These are phyloP conservation scores for Anthopleura sola DNA, from an alignment of 64 coral and sea anemone genomes.

Conservation along the genomic window DNA sequence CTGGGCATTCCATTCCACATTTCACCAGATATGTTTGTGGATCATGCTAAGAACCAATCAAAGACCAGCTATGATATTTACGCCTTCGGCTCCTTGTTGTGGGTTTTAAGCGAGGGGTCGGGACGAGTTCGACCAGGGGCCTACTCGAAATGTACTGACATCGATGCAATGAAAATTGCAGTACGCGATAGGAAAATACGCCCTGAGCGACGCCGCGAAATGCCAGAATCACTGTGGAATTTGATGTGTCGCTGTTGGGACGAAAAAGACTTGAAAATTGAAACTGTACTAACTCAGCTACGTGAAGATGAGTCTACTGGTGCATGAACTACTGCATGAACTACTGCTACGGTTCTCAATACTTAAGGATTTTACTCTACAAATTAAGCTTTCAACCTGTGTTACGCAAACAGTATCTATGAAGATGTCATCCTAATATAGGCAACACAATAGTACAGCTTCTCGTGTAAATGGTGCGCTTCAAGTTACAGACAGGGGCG, in stretches of 20 bases:
- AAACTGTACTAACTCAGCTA: not conserved
- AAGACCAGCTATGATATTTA: constrained; percentile 47
- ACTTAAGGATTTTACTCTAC: too few species aligned
- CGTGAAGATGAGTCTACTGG: not conserved
- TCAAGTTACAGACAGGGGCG: too few species aligned
- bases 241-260: constrained; percentile 42
- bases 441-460: too few species aligned
- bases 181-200: not conserved
- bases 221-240: constrained; percentile 44
- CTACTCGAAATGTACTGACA: constrained; percentile 1
- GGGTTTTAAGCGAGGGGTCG: constrained; percentile 52
- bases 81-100: constrained; percentile 47
- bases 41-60: constrained; percentile 7
- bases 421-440: too few species aligned
- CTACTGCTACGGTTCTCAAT: too few species aligned
- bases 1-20: constrained; percentile 59
- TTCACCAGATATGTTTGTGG: constrained; percentile 52
- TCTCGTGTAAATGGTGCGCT: too few species aligned
- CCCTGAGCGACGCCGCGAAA: constrained; percentile 12
- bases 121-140: constrained; percentile 19
- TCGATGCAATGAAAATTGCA: constrained; percentile 20
- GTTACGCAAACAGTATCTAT: too few species aligned
- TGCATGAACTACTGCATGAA: too few species aligned
- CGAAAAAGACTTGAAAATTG: not conserved
- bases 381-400: too few species aligned